Evolutionary conservation across 2,113 vertebrate species (phyloP), one percentile per base, ranked within the genome.

Genomic region (Lophius piscatorius): DNA sequence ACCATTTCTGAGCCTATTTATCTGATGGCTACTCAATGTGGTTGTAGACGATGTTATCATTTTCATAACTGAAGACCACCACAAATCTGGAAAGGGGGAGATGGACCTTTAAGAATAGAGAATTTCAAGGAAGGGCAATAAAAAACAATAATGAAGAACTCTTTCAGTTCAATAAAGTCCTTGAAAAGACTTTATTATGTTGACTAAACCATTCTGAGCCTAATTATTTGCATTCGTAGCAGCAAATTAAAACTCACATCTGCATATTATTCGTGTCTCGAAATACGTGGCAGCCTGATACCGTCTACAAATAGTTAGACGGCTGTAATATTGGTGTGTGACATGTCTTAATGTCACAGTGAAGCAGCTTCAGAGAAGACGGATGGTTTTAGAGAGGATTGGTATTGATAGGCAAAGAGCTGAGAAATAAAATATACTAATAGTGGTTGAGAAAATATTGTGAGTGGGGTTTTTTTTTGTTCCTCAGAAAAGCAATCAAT

Each of bases 281-380:
- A 47, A 35, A 21, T 31, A 59, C 40, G 46, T 42, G 65, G 54
- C 39, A 10, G 33, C 33, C 52, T 58, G 51, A 67, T 68, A 58
- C 52, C 59, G 33, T 50, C 29, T 58, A 16, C n/a, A 45, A 14
- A 64, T 7, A 33, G n/a, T 8, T 8, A n/a, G 8, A 7, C 35
- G 52, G 40, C 57, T 39, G 4, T 9, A 62, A 16, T 21, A 31
- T 22, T 16, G 59, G 36, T 13, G 12, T 42, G 18, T 36, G 33
- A 29, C 35, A 24, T 56, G 63, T 33, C 22, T n/a, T 22, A 50
- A 60, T 28, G 63, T 57, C 45, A 45, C 7, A 12, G 45, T 6
- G 16, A 0, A 56, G 29, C 23, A 29, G 11, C 36, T 55, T 31
- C 7, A 40, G 26, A 47, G 23, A 45, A 35, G 56, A 33, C 54